Evolutionary conservation across 2,113 vertebrate genomes (phyloP).

Genomic region (Gnathonemus echidnorhynchus): DNA sequence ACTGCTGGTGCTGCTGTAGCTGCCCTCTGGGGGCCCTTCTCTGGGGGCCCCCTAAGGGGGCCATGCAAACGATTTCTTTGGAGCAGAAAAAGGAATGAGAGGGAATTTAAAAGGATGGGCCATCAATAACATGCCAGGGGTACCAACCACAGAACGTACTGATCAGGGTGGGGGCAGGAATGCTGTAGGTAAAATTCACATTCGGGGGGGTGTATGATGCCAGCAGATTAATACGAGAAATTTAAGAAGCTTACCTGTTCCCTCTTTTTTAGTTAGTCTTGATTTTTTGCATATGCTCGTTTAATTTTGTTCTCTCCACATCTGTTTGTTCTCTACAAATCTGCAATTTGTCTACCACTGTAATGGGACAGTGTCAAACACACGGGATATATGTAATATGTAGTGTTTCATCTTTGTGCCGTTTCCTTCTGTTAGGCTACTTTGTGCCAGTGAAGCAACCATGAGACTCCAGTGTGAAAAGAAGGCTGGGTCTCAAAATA

Average conservation of each 20-base stretch:
- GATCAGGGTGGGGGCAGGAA: background rate
- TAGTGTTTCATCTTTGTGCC: background rate
- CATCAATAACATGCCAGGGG: background rate
- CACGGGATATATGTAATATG: background rate
- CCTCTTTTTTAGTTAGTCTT: background rate
- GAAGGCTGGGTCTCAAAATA: background rate
- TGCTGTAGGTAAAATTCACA: too few species aligned
- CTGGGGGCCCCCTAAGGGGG: background rate
- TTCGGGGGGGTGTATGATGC: background rate
- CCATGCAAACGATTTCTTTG: background rate
- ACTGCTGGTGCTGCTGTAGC: background rate
- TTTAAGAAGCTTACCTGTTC: background rate
- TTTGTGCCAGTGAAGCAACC: background rate
- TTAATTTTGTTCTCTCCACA: background rate
- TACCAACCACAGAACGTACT: background rate
- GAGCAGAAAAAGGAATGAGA: background rate
- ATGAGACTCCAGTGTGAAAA: background rate
- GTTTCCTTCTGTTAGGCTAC: background rate
- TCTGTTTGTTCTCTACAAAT: too few species aligned
- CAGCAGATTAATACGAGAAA: background rate
- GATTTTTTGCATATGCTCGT: background rate
- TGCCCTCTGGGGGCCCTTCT: background rate
- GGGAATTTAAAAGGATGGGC: background rate
- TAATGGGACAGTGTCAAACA: background rate
- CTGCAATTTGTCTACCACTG: background rate